Base-by-base conservation (phyloP, 2,113 vertebrate genomes). In the Pleuronectes platessa region DNA sequence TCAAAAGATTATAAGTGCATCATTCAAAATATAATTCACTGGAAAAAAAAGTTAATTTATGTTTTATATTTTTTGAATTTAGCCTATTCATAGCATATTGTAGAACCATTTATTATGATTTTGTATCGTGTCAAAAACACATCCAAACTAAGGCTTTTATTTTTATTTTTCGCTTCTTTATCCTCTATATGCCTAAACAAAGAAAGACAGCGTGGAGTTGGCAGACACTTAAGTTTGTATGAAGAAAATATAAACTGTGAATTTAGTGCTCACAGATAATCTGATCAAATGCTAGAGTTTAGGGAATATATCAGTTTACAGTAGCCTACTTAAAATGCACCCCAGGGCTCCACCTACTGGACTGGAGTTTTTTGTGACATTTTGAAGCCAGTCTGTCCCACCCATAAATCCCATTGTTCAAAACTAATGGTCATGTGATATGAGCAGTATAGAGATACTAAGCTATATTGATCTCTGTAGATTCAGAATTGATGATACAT, bases 311-410 rank as follows among this genome's bases (percentile, higher is more conserved):
- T 63, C 9, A 47, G 24, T 66, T 71, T 65, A 0, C 21, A 55
- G 18, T 58, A 49, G 17, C 53, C n/a, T 54, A 24, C 63, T 74
- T n/a, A 72, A 61, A 71, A 68, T 66, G 13, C 40, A 74, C 80
- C 78, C 55, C 69, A 66, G 68, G 69, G 85, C 85, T 86, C 90
- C 88, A 85, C 80, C 88, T 87, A 61, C 86, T 90, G 86, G 85
- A 71, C 70, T 64, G 74, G 21, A 72, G 21, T 60, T 72, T 70
- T 42, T 18, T 35, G 6, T 70, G 42, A 81, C 59, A 21, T 40
- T 65, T 27, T 15, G n/a, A 63, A 24, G 54, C 31, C 55, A 45
- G 65, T 71, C 18, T 54, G 20, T 54, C 9, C 20, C 49, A 18
- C 7, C 58, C 60, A 74, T 3, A 62, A 74, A 71, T 60, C 56